Evolutionary conservation across 1,140 invertebrate species (phyloP), one percentile per base, ranked within the genome.

Genomic region (Maniola jurtina): DNA sequence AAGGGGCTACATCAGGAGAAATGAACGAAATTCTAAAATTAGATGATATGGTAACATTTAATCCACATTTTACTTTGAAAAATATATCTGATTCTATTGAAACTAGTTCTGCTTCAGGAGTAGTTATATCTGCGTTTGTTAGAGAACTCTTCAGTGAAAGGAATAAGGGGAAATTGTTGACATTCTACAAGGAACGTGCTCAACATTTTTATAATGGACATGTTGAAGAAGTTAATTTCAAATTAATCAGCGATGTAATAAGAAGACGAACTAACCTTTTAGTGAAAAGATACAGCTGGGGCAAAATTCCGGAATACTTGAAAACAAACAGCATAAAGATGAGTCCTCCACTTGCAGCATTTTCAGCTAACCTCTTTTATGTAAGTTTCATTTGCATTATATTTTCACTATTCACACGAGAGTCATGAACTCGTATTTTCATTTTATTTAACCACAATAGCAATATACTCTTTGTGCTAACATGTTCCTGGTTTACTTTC

Each of bases 21-120:
- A 96, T 98, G 94, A 97, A 97, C 77, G 95, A 97, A 70, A 93
- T 97, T 11, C 91, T 98, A 0, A 94, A 95, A 72, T 87, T 98
- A 7, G 96, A 97, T 78, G 96, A 97, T 68, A 96, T 96, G 92
- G 94, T 96, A 0, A 96, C 95, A 0, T 97, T 97, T 72, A 97
- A 97, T 89, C 96, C 96, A 0, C 96, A 97, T 82, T 92, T 96
- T 68, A 94, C 96, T 0, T 94, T 97, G 63, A 95, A 95, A 81
- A 96, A 97, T 81, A 94, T 97, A 2, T 96, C 95, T 0, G 95
- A 96, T 72, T 95, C 95, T 0, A 93, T 95, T 47, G 92, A 93
- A 58, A 92, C 93, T 15, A 91, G 92, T 0, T 89, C 92, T 36
- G 92, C 93, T 52, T 93, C 94, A 25, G 95, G 95, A 2, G 93